Base-by-base conservation (phyloP, 2,113 vertebrate species). In the Catharus bicknelli region DNA sequence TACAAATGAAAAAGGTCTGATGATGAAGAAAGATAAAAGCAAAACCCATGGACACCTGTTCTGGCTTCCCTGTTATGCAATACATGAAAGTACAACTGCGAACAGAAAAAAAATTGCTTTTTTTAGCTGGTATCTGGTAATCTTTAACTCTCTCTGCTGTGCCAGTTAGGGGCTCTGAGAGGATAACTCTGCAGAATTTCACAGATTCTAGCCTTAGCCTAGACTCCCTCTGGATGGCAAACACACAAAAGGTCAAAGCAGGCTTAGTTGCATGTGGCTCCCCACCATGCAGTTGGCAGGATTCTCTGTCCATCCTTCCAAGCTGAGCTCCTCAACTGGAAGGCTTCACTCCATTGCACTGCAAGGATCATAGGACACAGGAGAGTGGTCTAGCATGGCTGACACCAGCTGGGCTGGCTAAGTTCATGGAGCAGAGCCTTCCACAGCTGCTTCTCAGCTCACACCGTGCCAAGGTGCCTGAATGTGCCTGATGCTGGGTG, bases 401-500 rank as follows among this genome's bases (percentile, higher is more conserved):
- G 69, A 30, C 34, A 88, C 55, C 55, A 81, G 59, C 55, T 90
- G 59, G 16, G 43, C 74, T 80, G 80, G 36, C 51, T 34, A 6
- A 48, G 36, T 13, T 67, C 38, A n/a, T 55, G 77, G 34, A 74
- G 47, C 34, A 81, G 18, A 10, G 21, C 19, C 53, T 83, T 72
- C 40, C 40, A 47, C 80, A 90, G 58, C 57, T 67, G 17, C 21
- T 34, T 36, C 83, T 74, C 20, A 74, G 21, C 57, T 74, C 40
- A 9, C 0, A 0, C 29, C 1, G 1, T 59, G 76, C 43, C 86
- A 47, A 48, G 42, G 43, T 1, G 8, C 45, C 48, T 51, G 50
- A 16, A 51, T 29, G 27, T 17, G 9, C 51, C 58, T 69, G 45
- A 23, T 5, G 3, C 23, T 18, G 25, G 59, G 32, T 16, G 43